Base-by-base conservation (phyloP, 2,113 vertebrate species). In the Progne subis region DNA sequence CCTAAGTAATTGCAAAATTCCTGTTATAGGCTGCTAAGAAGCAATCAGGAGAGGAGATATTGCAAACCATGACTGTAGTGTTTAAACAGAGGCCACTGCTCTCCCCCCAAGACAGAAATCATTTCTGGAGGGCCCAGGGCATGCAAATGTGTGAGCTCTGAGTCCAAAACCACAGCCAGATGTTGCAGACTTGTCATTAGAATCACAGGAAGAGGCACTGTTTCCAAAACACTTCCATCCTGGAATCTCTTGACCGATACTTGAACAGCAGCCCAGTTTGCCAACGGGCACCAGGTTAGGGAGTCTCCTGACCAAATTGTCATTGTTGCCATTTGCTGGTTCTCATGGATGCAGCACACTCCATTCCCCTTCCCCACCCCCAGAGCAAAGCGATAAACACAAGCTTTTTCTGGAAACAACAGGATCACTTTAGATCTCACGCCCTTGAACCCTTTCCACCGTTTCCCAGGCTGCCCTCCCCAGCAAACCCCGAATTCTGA, bases 171-270 rank as follows among this genome's bases (percentile, higher is more conserved):
- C 71, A 77, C 34, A 92, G 82, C 81, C 95, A 77, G 74, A 68
- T 94, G 81, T 86, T 71, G 34, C 1, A 79, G 67, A 14, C 46
- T 65, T 60, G 53, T 80, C 70, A 95, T 87, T 60, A 84, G 92
- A 70, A 78, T 71, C 82, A 59, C 64, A 81, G 25, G 63, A 68
- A 92, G 81, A 82, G 56, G 47, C 74, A 31, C 49, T 91, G 78
- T 79, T 89, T 84, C 80, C 88, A 88, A 69, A 96, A 90, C 76
- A 94, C 14, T 76, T 91, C 41, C 52, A 80, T 70, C 57, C 76
- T 37, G 8, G 37, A 55, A 68, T 57, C 81, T 95, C 95, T 65
- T 64, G 74, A 72, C 67, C 60, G 72, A n/a, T 55, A 43, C 81
- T 91, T 88, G 60, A 92, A 57, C 39, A 63, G 56, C 79, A 80